These are phyloP conservation scores for Diogma glabrata DNA, from an alignment of 2,888 invertebrate genomes.

Conservation along the genomic window DNA sequence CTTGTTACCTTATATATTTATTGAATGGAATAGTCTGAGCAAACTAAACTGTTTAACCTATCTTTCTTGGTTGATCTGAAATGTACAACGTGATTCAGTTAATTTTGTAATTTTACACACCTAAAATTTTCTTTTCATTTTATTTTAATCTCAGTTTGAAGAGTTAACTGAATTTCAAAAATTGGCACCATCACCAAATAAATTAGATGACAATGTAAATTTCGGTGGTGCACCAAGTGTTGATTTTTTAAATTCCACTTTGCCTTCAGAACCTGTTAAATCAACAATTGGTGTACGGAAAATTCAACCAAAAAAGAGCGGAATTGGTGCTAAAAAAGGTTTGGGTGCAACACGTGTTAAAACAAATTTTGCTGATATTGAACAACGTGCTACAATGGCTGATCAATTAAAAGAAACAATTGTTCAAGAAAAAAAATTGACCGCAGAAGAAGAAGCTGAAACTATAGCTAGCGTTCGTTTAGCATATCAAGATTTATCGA, in stretches of 20 bases:
- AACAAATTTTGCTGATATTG: slow-evolving; percentile 90
- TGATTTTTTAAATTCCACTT: slow-evolving; percentile 30
- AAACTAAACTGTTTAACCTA: too few relatives aligned
- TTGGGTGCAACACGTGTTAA: slow-evolving; percentile 92
- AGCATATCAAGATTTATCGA: slow-evolving; percentile 66
- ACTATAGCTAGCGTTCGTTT: slow-evolving; percentile 53
- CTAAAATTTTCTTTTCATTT: too few relatives aligned
- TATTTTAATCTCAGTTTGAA: slow-evolving; percentile 10
- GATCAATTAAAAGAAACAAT: slow-evolving; percentile 54
- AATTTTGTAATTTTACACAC: too few relatives aligned
- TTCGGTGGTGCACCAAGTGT: slow-evolving; percentile 30
- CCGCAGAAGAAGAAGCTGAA: slow-evolving; percentile 56
- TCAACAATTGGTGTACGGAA: slow-evolving; percentile 62
- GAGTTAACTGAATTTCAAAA: background rate
- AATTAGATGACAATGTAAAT: background rate
- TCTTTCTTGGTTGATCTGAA: too few relatives aligned
- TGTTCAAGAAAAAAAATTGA: slow-evolving; percentile 26
- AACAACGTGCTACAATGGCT: slow-evolving; percentile 75
- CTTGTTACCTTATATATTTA: too few relatives aligned
- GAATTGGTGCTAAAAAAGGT: slow-evolving; percentile 74
- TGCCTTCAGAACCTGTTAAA: slow-evolving; percentile 40
- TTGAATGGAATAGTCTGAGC: too few relatives aligned
- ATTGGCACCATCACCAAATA: background rate
- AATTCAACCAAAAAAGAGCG: slow-evolving; percentile 53
- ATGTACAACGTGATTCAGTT: too few relatives aligned